Base-by-base conservation (phyloP, 2,888 invertebrate genomes). In the Marasmarcha lunaedactyla region DNA sequence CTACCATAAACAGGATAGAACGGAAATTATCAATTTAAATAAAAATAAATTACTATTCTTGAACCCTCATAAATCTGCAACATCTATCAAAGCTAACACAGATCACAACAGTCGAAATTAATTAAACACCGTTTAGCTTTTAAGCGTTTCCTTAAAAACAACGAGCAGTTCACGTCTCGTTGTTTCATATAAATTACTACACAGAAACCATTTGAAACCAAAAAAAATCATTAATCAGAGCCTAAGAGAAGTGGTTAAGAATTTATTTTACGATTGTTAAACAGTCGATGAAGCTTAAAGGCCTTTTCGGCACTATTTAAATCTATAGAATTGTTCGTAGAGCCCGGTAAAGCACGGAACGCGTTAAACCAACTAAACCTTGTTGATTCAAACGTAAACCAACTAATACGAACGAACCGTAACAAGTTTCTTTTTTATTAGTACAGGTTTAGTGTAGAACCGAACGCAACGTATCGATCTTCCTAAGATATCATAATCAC, bases 191-290 rank as follows among this genome's bases (percentile, higher is more conserved):
- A n/a, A n/a, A n/a, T n/a, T n/a, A n/a, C n/a, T n/a, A n/a, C n/a
- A n/a, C n/a, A n/a, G n/a, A n/a, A n/a, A n/a, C n/a, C n/a, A n/a
- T n/a, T n/a, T n/a, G n/a, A n/a, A n/a, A n/a, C n/a, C n/a, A n/a
- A n/a, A n/a, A n/a, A n/a, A n/a, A n/a, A n/a, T n/a, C n/a, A n/a
- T 83, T 81, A 83, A 83, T 83, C 83, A 83, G 78, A 67, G 64
- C 72, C 69, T 59, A 77, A 78, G 79, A 77, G 79, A 73, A 77
- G 70, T n/a, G n/a, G n/a, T n/a, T n/a, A n/a, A 74, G 77, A 78
- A 83, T 81, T 79, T 81, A 78, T 81, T 81, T 78, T 71, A 81
- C 79, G 79, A 79, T 79, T 79, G 79, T 81, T 74, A 74, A 76
- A 77, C 60, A 65, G 66, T 60, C 79, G 79, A 77, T 74, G 81